Base-by-base conservation (phyloP, 37 sponge, comb jelly and placozoan genomes). In the Mnemiopsis leidyi region DNA sequence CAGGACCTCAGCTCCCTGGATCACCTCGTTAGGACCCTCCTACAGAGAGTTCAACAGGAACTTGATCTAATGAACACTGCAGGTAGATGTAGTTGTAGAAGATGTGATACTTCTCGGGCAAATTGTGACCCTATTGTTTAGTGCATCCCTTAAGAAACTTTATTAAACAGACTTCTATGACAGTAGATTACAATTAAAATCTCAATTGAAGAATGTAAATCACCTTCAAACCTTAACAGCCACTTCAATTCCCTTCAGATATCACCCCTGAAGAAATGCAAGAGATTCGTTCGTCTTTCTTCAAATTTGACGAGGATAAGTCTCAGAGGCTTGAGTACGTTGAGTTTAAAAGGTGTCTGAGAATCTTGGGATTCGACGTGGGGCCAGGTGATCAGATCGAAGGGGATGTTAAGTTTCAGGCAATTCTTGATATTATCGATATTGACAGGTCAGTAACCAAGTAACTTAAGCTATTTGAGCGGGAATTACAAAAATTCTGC, bases 261-360 rank as follows among this genome's bases (percentile, higher is more conserved):
- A 71, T 29, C 30, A 29, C 75, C 3, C 75, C 7, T 23, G 75
- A 71, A 25, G 75, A 71, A 28, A 29, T 71, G 75, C 25, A n/a
- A 18, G 75, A 71, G 75, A 71, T 71, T 29, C 75, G 75, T 29
- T 71, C 75, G 5, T 71, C 75, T 71, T 71, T 71, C 75, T 28
- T 29, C 30, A 29, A 29, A 5, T 71, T 71, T 71, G 75, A 71
- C 30, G 75, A 71, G 75, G 75, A 71, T 71, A 71, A 71, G 30
- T 71, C 75, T 28, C 75, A 71, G 30, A 13, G 75, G 20, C 75
- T 71, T 28, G 75, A 71, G n/a, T 71, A 71, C 30, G n/a, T 5
- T 2, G 75, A 71, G 30, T 71, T 71, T 25, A 71, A 71, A 71
- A 5, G 30, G 75, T n/a, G 30, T 25, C 75, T 71, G n/a, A 71